These are phyloP conservation scores for Poeciliopsis turneri DNA, from an alignment of 2,797 vertebrate species.

Conservation along the genomic window DNA sequence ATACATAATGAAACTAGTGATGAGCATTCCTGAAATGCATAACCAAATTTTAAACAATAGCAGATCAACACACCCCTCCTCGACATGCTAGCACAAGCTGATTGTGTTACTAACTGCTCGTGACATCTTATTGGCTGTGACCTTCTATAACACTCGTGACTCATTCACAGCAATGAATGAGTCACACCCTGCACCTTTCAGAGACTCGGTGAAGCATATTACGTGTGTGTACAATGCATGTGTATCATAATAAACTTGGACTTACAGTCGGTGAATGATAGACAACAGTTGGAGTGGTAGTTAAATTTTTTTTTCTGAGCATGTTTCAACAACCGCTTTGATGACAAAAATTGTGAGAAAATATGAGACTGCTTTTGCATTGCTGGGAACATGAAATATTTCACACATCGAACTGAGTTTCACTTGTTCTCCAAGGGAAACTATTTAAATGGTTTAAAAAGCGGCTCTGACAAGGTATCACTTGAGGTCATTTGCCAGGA, in stretches of 20 bases:
- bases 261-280: slow-evolving; percentile 27
- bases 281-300: slow-evolving; percentile 44
- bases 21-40: neutral
- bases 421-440: slow-evolving; percentile 13
- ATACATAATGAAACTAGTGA: neutral
- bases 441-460: slow-evolving; percentile 26
- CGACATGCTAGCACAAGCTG: slow-evolving; percentile 51
- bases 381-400: slow-evolving; percentile 30
- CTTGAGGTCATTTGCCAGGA: slow-evolving; percentile 25
- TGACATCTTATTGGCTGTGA: slow-evolving; percentile 55
- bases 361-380: neutral
- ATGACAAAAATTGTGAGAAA: slow-evolving; percentile 19
- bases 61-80: slow-evolving; percentile 28
- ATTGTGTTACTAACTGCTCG: slow-evolving; percentile 36
- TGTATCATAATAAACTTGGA: slow-evolving; percentile 22
- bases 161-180: slow-evolving; percentile 34
- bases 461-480: slow-evolving; percentile 20
- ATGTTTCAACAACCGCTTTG: slow-evolving; percentile 41
- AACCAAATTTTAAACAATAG: slow-evolving; percentile 28
- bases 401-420: slow-evolving; percentile 28
- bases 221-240: slow-evolving; percentile 19
- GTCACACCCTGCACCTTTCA: slow-evolving; percentile 55
- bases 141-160: slow-evolving; percentile 44
- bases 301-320: slow-evolving; percentile 31
- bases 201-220: slow-evolving; percentile 12